Base-by-base conservation (phyloP, 2,888 invertebrate species). In the Pedicia rivosa region DNA sequence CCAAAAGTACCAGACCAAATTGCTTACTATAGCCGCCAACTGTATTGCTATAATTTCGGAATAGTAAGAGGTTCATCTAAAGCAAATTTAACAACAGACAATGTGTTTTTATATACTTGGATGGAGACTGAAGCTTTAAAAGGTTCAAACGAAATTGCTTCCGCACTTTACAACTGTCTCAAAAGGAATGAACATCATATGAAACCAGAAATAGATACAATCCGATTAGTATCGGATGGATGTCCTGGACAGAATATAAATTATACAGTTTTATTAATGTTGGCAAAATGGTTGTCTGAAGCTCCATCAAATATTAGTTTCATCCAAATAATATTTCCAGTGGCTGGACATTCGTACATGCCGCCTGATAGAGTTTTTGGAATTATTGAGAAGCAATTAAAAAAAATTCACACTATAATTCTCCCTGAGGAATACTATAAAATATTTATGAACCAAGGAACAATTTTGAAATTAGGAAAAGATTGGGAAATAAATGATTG, bases 181-280 rank as follows among this genome's bases (percentile, higher is more conserved):
- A n/a, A n/a, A n/a, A n/a, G n/a, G n/a, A n/a, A n/a, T n/a, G n/a
- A n/a, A n/a, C n/a, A n/a, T n/a, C n/a, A n/a, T n/a, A n/a, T n/a
- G n/a, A n/a, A n/a, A n/a, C n/a, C n/a, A n/a, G 35, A 27, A 13
- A 40, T 46, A 12, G 36, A 25, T 12, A 41, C 27, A 34, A 38
- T 53, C 34, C 45, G 48, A 14, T 42, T 54, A 25, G 39, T 51
- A 17, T 44, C 51, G 16, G 53, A 52, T 43, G 51, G 48, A 17
- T 53, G 50, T 39, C 47, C 42, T 15, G 49, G 52, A 12, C 50
- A 53, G 41, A 53, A 50, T 39, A 52, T 48, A 38, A 51, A 51
- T 41, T 41, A 46, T 5, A 47, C 42, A 9, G 40, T 51, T 38
- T 24, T 48, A 20, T 44, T 40, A 22, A 48, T 51, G 47, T 43